A percentile compares a stretch with the other conserved stretches of the same genome.
Evolutionary conservation across 2,113 vertebrate species (phyloP).

Genomic region (Lepus americanus): DNA sequence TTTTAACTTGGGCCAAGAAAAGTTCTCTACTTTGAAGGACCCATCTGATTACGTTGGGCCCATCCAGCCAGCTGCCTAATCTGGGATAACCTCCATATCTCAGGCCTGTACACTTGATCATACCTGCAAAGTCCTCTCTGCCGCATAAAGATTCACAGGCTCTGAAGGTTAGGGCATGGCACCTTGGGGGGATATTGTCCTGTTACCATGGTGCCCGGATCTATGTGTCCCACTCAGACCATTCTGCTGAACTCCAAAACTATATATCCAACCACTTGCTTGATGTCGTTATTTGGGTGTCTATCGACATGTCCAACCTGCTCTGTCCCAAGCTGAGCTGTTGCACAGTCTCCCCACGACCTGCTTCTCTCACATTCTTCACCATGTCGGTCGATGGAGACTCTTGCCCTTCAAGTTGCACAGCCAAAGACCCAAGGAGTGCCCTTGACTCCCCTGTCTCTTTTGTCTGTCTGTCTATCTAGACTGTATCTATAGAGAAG

Average conservation of each 20-base stretch:
- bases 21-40: not conserved
- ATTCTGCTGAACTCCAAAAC: not conserved
- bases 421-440: not conserved
- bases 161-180: not conserved
- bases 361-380: not conserved
- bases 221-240: not conserved
- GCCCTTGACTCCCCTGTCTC: not conserved
- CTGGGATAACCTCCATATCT: not conserved
- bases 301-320: not conserved
- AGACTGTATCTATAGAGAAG: not conserved
- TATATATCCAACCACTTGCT: not conserved
- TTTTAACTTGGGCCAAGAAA: not conserved
- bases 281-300: not conserved
- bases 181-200: not conserved
- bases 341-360: not conserved
- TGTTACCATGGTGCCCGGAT: not conserved
- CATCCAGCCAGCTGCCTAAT: not conserved
- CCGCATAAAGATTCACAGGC: not conserved
- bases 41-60: not conserved
- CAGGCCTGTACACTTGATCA: not conserved
- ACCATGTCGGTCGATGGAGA: not conserved
- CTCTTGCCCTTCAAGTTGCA: not conserved
- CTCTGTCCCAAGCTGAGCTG: constrained; percentile 9
- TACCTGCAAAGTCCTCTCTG: not conserved
- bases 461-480: not conserved